Evolutionary conservation across 2,797 vertebrate species (phyloP).

Genomic region (Tangara arthus): DNA sequence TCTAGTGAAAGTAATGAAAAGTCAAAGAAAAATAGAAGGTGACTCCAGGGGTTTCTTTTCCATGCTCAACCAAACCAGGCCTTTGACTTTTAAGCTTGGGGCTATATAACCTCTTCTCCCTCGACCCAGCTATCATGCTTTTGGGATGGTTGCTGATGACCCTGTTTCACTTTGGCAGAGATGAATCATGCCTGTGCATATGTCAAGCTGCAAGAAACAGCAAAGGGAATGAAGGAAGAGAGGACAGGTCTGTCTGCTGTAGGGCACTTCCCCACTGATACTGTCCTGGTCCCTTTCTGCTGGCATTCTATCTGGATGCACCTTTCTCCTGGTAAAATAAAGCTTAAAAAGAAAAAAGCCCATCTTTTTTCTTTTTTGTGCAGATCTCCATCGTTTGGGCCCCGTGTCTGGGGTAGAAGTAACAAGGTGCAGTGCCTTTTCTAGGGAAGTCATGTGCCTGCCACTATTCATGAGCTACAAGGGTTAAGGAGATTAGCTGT

Average conservation of each 20-base stretch:
- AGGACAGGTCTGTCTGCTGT: neutral
- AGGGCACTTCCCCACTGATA: neutral
- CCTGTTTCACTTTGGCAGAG: neutral
- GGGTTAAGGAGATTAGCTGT: slow-evolving; percentile 50
- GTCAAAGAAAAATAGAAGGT: slow-evolving; percentile 11
- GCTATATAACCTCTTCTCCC: neutral
- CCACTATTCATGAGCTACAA: neutral
- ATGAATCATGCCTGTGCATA: slow-evolving; percentile 28
- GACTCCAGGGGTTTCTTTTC: slow-evolving; percentile 26
- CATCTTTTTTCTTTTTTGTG: neutral
- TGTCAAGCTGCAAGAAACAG: neutral
- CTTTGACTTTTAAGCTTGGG: slow-evolving; percentile 15
- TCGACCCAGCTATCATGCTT: neutral
- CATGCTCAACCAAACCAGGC: neutral
- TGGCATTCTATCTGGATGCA: neutral
- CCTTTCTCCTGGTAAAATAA: neutral
- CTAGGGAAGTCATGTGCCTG: neutral
- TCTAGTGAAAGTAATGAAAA: slow-evolving; percentile 21
- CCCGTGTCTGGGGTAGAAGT: neutral
- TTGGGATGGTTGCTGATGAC: slow-evolving; percentile 9
- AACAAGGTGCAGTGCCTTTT: neutral
- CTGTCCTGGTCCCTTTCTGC: neutral
- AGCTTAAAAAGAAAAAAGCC: neutral
- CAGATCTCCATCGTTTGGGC: neutral
- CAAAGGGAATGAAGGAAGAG: neutral